Evolutionary conservation across 2,888 invertebrate species (phyloP).

Genomic region (Aethes cnicana): DNA sequence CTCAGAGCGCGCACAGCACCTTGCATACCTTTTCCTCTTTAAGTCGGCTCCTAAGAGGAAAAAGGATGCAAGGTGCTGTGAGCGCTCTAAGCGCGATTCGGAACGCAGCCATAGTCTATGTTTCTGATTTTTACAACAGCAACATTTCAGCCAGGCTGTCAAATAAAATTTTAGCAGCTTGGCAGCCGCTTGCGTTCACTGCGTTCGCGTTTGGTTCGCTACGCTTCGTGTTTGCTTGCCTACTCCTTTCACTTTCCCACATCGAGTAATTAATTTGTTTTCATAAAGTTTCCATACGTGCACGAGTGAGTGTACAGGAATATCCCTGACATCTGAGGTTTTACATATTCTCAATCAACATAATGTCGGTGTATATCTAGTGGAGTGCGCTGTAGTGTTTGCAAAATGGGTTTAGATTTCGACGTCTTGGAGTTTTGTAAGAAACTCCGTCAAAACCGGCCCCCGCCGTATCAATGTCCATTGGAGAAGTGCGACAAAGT

Average conservation of each 20-base stretch:
- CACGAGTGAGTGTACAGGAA: too few relatives aligned
- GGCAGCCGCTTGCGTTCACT: constrained; percentile 2
- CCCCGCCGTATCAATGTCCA: constrained; percentile 93
- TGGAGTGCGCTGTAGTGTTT: constrained; percentile 18
- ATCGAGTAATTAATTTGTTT: constrained; percentile 6
- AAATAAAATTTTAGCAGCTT: constrained; percentile 3
- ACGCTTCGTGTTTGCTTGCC: constrained; percentile 16
- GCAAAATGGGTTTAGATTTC: constrained; percentile 91
- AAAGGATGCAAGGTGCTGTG: too few relatives aligned
- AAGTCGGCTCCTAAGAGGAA: too few relatives aligned
- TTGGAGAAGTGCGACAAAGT: constrained; percentile 91
- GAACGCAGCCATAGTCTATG: too few relatives aligned
- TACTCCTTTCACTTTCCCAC: constrained; percentile 41
- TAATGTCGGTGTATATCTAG: constrained; percentile 18
- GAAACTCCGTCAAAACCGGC: constrained; percentile 89
- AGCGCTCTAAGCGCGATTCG: too few relatives aligned
- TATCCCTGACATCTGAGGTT: background rate
- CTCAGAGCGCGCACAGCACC: too few relatives aligned
- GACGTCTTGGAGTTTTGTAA: constrained; percentile 93
- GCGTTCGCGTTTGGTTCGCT: background rate
- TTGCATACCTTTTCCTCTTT: too few relatives aligned
- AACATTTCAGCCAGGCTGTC: constrained; percentile 4
- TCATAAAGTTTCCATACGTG: too few relatives aligned
- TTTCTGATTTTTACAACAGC: background rate
- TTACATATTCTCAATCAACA: background rate